A percentile compares a stretch with the other conserved stretches of the same genome.
Evolutionary conservation across 2,113 vertebrate genomes (phyloP).

Genomic region (Sturnus vulgaris): DNA sequence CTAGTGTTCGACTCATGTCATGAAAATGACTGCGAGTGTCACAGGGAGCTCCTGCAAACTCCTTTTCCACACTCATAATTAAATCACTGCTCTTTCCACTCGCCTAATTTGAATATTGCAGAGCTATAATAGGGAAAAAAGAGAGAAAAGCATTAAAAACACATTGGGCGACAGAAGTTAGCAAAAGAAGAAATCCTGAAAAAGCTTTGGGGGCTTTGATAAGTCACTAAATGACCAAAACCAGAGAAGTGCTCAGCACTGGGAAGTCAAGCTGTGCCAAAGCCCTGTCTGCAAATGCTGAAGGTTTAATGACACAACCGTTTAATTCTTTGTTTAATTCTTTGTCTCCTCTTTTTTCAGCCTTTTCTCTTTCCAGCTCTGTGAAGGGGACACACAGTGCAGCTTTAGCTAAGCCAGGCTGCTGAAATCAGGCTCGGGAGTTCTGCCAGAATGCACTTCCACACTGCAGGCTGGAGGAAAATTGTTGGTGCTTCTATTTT

Average conservation of each 20-base stretch:
- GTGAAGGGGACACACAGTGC: background rate
- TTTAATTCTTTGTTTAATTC: background rate
- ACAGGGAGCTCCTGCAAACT: background rate
- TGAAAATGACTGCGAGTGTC: background rate
- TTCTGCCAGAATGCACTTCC: background rate
- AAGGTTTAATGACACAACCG: background rate
- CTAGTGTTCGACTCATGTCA: background rate
- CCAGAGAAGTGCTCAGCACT: background rate
- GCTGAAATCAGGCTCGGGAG: background rate
- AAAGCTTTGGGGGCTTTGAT: background rate
- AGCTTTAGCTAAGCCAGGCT: background rate
- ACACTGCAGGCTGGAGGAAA: background rate
- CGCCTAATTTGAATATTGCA: background rate
- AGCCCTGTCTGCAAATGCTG: background rate
- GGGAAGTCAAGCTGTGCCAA: background rate
- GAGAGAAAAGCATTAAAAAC: background rate
- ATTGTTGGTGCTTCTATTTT: background rate
- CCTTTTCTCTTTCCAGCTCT: background rate
- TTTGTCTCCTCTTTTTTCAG: background rate
- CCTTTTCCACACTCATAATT: background rate
- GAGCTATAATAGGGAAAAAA: accelerated
- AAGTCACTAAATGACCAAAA: background rate
- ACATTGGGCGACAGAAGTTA: background rate
- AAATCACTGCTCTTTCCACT: background rate
- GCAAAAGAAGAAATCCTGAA: background rate